Percentiles rank a stretch among this genome's conserved stretches.
Conservation (phyloP, 2,797 vertebrate genomes). For the Characodon lateralis region DNA sequence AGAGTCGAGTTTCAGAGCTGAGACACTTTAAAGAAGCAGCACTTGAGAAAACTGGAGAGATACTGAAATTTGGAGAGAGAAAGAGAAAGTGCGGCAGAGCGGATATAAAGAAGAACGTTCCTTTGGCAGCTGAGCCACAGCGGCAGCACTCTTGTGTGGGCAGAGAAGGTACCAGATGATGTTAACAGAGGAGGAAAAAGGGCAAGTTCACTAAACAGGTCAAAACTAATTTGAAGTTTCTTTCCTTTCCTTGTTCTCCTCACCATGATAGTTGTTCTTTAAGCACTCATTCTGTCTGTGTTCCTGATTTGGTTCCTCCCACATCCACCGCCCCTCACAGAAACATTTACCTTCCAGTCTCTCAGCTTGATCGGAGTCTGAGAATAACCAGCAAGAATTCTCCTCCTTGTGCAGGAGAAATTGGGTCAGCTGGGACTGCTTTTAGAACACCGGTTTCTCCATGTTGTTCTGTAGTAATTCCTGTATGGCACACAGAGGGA, state of each 20-base stretch:
- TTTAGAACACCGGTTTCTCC: slow-evolving; percentile 40
- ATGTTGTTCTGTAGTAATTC: slow-evolving; percentile 49
- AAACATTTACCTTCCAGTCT: slow-evolving; percentile 39
- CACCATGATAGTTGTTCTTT: slow-evolving; percentile 15
- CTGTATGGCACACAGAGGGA: slow-evolving; percentile 40
- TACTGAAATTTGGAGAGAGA: slow-evolving; percentile 55
- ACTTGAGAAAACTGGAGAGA: slow-evolving; percentile 69
- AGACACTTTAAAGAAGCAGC: slow-evolving; percentile 75
- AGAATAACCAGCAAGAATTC: slow-evolving; percentile 33
- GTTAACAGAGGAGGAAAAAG: slow-evolving; percentile 43
- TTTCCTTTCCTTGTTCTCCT: slow-evolving; percentile 39
- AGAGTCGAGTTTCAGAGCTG: slow-evolving; percentile 56
- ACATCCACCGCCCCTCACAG: slow-evolving; percentile 40
- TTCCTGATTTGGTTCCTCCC: slow-evolving; percentile 57
- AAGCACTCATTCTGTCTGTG: slow-evolving; percentile 22
- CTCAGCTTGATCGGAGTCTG: slow-evolving; percentile 23
- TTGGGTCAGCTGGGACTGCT: slow-evolving; percentile 41
- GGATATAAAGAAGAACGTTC: slow-evolving; percentile 44
- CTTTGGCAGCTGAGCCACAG: slow-evolving; percentile 73
- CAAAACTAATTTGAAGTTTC: slow-evolving; percentile 35
- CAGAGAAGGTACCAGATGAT: slow-evolving; percentile 41
- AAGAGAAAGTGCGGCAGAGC: slow-evolving; percentile 40
- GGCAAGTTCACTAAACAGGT: slow-evolving; percentile 41
- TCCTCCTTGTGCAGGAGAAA: slow-evolving; percentile 34
- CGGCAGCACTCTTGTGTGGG: slow-evolving; percentile 69